phyloP scores from a whole-genome alignment of 2,797 vertebrate genomes.

The Mormyrops attenuatus region DNA sequence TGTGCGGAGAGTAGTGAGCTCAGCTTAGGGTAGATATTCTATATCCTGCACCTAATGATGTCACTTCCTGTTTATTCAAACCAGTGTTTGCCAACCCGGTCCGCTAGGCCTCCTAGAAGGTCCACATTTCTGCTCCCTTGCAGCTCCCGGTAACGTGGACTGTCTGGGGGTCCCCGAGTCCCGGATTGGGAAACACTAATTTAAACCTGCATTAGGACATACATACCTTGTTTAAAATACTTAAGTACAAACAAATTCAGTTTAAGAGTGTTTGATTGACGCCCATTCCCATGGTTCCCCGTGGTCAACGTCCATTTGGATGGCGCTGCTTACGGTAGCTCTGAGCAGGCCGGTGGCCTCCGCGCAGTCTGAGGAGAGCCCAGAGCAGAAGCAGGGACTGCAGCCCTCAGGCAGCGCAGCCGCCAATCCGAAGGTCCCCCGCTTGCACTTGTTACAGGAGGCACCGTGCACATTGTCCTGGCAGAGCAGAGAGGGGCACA shows the following conservation, averaged over 20 bases:
- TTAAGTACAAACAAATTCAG: neutral
- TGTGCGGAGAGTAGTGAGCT: neutral
- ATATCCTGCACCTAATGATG: neutral
- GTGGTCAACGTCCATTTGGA: neutral
- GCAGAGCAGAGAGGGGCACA: neutral
- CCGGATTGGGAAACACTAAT: neutral
- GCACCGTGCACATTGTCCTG: conserved; percentile 78
- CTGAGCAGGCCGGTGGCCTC: conserved; percentile 71
- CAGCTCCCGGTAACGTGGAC: neutral
- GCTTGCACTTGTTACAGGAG: conserved; percentile 74
- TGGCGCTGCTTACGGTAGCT: conserved; percentile 62
- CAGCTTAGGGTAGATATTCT: neutral
- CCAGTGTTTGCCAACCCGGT: neutral
- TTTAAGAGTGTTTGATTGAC: neutral
- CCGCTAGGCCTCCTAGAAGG: neutral
- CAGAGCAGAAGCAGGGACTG: conserved; percentile 71
- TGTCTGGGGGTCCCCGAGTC: neutral
- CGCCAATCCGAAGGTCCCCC: conserved; percentile 70
- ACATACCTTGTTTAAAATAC: neutral
- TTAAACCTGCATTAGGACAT: neutral
- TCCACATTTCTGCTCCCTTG: neutral
- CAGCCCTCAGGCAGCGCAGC: conserved; percentile 39
- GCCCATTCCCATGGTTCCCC: neutral
- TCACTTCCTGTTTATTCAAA: neutral
- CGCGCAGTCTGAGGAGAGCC: conserved; percentile 67